These are phyloP conservation scores for Rhagoletis zephyria DNA, from an alignment of 1,140 invertebrate species.

Conservation along the genomic window DNA sequence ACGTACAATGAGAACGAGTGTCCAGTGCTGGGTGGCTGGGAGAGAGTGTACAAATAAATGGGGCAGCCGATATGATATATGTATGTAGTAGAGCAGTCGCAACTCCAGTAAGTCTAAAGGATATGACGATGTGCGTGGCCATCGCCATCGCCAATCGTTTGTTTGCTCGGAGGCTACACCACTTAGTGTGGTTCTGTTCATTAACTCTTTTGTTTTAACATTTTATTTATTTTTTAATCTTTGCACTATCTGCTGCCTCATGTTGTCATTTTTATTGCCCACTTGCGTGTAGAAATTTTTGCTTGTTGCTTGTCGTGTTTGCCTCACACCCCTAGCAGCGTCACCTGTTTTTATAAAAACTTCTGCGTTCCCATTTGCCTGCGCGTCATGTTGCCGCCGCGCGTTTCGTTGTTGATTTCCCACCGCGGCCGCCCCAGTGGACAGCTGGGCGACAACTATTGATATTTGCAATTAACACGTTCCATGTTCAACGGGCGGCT, in stretches of 20 bases:
- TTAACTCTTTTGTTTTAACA: background rate
- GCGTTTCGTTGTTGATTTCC: background rate
- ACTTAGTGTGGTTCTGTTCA: background rate
- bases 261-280: slow-evolving; percentile 25
- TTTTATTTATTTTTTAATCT: background rate
- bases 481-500: slow-evolving; percentile 27
- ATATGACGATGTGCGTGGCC: background rate
- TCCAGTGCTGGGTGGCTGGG: background rate
- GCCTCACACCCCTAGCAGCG: too few species aligned
- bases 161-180: background rate
- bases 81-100: too few species aligned
- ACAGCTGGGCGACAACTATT: slow-evolving; percentile 42
- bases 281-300: background rate
- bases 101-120: background rate
- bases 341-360: background rate
- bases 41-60: background rate
- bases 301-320: slow-evolving; percentile 10
- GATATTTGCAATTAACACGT: slow-evolving; percentile 47
- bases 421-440: background rate
- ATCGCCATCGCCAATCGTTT: background rate
- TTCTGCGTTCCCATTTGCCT: background rate
- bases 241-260: background rate
- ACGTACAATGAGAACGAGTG: background rate
- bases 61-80: background rate
- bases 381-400: background rate